Evolutionary conservation across 2,888 invertebrate species (phyloP).

Genomic region (Leptothorax acervorum): DNA sequence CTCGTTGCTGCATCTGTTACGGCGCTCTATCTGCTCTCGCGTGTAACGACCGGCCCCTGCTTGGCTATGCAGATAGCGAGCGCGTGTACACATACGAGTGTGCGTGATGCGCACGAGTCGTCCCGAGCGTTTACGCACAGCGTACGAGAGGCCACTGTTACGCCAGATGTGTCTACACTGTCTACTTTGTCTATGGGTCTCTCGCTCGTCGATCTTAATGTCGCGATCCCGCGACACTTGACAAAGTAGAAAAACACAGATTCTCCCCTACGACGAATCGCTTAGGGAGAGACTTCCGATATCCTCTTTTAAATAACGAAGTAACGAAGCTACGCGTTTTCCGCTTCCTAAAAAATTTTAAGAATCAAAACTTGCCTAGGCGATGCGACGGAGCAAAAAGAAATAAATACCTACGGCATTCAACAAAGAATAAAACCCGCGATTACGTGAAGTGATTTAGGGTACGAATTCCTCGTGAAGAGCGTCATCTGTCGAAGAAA

Average conservation of each 20-base stretch:
- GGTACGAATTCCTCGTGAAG: not conserved
- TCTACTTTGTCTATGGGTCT: slow-evolving; percentile 64
- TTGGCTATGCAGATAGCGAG: slow-evolving; percentile 43
- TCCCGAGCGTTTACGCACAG: slow-evolving; percentile 65
- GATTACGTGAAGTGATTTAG: not conserved
- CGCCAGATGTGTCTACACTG: slow-evolving; percentile 69
- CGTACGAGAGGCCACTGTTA: slow-evolving; percentile 70
- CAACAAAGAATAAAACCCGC: not conserved
- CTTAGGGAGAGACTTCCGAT: not conserved
- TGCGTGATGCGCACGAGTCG: slow-evolving; percentile 57
- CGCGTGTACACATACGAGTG: slow-evolving; percentile 46
- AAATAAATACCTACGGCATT: not conserved
- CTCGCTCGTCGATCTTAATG: slow-evolving; percentile 60
- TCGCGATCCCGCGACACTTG: slow-evolving; percentile 54
- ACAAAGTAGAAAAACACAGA: slow-evolving; percentile 34
- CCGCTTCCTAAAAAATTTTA: not conserved
- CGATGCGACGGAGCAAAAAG: not conserved
- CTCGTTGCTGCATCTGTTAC: slow-evolving; percentile 9
- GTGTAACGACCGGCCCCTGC: slow-evolving; percentile 31
- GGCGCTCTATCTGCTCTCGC: slow-evolving; percentile 10
- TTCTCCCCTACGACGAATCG: not conserved
- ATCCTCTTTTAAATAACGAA: not conserved
- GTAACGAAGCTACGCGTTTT: not conserved
- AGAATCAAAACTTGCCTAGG: not conserved
- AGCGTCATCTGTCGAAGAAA: not conserved